Conservation (phyloP, 2,888 invertebrate species). For the Sarcophaga subvicina region DNA sequence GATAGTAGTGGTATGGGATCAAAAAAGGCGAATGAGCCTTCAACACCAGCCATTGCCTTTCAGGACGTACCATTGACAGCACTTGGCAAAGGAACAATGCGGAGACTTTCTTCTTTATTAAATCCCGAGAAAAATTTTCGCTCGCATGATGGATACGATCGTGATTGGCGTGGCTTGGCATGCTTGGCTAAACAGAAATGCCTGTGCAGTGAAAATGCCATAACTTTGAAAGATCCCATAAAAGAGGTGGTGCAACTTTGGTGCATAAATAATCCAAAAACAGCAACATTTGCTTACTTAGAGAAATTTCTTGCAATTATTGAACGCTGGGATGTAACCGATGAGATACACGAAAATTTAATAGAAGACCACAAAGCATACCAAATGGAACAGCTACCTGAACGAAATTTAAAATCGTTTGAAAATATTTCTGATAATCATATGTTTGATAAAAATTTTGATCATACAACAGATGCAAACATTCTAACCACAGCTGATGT, state of each 20-base stretch:
- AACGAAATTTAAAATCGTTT: slow-evolving; percentile 19
- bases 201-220: slow-evolving; percentile 81
- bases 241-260: slow-evolving; percentile 85
- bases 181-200: slow-evolving; percentile 84
- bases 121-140: slow-evolving; percentile 87
- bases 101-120: slow-evolving; percentile 84
- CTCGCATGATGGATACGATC: slow-evolving; percentile 84
- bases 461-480: slow-evolving; percentile 71
- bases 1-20: slow-evolving; percentile 31
- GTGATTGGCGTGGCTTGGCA: slow-evolving; percentile 91
- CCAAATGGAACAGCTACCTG: slow-evolving; percentile 71
- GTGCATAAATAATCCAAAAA: slow-evolving; percentile 81
- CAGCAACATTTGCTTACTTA: slow-evolving; percentile 85
- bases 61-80: slow-evolving; percentile 81
- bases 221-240: slow-evolving; percentile 83
- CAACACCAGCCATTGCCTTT: slow-evolving; percentile 73
- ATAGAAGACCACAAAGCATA: slow-evolving; percentile 75
- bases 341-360: slow-evolving; percentile 84
- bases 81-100: slow-evolving; percentile 81
- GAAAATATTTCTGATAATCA: slow-evolving; percentile 42
- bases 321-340: slow-evolving; percentile 90
- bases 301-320: slow-evolving; percentile 85
- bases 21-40: slow-evolving; percentile 43
- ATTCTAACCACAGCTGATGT: slow-evolving; percentile 84
- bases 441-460: slow-evolving; percentile 59